These are phyloP conservation scores for Branchinecta lynchi DNA, from an alignment of 1,140 invertebrate genomes.

Conservation along the genomic window DNA sequence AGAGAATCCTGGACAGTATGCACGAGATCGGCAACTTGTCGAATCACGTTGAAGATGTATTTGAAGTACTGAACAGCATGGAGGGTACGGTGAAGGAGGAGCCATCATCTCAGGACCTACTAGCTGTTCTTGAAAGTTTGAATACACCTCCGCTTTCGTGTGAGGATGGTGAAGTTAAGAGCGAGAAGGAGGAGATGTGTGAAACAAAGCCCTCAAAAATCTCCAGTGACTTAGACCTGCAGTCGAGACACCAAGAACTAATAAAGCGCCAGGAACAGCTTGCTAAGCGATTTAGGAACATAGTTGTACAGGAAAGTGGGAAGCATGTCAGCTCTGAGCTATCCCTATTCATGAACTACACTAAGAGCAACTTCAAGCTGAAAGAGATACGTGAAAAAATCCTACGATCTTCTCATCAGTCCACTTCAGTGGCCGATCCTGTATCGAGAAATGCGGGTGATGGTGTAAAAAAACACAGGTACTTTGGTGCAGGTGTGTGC, in stretches of 20 bases:
- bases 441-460: neutral
- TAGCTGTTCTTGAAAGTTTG: neutral
- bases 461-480: neutral
- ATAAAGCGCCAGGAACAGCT: neutral
- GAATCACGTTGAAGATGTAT: neutral
- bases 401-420: neutral
- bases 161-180: neutral
- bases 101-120: neutral
- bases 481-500: neutral
- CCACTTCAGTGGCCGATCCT: neutral
- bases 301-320: neutral
- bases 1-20: neutral
- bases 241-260: neutral
- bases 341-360: neutral
- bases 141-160: neutral
- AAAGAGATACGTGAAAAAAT: slow-evolving; percentile 3
- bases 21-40: neutral
- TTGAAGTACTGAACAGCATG: neutral
- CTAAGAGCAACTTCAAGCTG: neutral
- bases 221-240: neutral
- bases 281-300: neutral
- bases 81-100: neutral
- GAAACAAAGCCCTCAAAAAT: neutral
- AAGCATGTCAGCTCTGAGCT: neutral
- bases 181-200: neutral